Evolutionary conservation across 2,888 invertebrate species (phyloP).

Genomic region (Aphodius sticticus): DNA sequence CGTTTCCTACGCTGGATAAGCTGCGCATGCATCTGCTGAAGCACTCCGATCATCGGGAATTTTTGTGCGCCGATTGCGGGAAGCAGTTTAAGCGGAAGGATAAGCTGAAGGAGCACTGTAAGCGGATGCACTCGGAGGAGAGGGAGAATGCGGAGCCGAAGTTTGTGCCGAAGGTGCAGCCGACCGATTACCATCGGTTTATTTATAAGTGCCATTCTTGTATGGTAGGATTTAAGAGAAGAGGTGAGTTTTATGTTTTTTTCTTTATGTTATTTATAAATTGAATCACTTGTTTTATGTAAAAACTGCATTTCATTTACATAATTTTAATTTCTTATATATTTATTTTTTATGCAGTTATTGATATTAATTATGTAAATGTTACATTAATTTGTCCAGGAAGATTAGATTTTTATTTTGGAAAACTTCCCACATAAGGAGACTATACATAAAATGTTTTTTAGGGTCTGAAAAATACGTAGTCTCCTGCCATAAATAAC

Average conservation of each 20-base stretch:
- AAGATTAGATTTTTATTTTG: too few species aligned
- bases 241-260: constrained; percentile 62
- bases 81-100: constrained; percentile 81
- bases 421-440: too few species aligned
- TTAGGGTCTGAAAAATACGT: too few species aligned
- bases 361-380: too few species aligned
- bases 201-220: constrained; percentile 81
- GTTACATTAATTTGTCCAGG: too few species aligned
- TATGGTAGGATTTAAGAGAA: constrained; percentile 78
- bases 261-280: constrained; percentile 49
- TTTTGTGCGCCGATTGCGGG: constrained; percentile 79
- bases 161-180: constrained; percentile 65
- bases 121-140: constrained; percentile 67
- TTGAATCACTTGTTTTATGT: too few species aligned
- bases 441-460: too few species aligned
- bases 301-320: too few species aligned
- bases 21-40: constrained; percentile 75
- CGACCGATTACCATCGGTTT: constrained; percentile 75
- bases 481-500: too few species aligned
- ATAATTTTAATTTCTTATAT: too few species aligned
- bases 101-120: constrained; percentile 76
- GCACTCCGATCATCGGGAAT: constrained; percentile 72
- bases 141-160: constrained; percentile 57
- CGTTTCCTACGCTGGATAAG: constrained; percentile 76
- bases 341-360: too few species aligned